These are phyloP conservation scores for Drosophila mimetica DNA, from an alignment of 2,888 invertebrate genomes.

Conservation along the genomic window DNA sequence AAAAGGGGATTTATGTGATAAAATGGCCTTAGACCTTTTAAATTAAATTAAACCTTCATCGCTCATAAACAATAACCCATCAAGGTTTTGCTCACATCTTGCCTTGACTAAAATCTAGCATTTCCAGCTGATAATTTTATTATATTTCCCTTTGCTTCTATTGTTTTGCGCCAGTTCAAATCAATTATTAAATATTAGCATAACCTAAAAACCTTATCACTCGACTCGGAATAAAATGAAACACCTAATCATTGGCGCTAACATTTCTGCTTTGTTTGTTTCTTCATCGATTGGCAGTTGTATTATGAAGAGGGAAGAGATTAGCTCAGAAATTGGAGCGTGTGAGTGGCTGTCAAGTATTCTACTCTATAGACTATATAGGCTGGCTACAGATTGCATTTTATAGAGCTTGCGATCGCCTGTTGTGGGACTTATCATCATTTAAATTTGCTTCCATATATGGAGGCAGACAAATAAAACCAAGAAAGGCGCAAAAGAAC, in stretches of 20 bases:
- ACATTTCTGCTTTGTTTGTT: constrained; percentile 32
- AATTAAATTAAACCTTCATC: not conserved
- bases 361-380: constrained; percentile 4
- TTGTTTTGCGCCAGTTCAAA: constrained; percentile 43
- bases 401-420: constrained; percentile 4
- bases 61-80: not conserved
- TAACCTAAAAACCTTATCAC: constrained; percentile 69
- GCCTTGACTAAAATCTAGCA: constrained; percentile 18
- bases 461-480: constrained; percentile 1
- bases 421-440: constrained; percentile 1
- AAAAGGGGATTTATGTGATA: not conserved
- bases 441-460: constrained; percentile 2
- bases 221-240: constrained; percentile 1
- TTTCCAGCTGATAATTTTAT: constrained; percentile 21
- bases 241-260: constrained; percentile 61
- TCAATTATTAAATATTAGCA: constrained; percentile 56
- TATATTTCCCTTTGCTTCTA: constrained; percentile 2
- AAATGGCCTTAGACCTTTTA: not conserved
- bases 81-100: constrained; percentile 24
- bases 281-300: constrained; percentile 27
- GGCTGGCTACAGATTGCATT: not conserved
- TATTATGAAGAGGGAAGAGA: constrained; percentile 30
- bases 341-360: constrained; percentile 39
- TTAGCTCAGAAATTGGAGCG: constrained; percentile 59
- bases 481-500: not conserved